phyloP scores from a whole-genome alignment of 2,888 invertebrate species.

The Clusia tigrina region DNA sequence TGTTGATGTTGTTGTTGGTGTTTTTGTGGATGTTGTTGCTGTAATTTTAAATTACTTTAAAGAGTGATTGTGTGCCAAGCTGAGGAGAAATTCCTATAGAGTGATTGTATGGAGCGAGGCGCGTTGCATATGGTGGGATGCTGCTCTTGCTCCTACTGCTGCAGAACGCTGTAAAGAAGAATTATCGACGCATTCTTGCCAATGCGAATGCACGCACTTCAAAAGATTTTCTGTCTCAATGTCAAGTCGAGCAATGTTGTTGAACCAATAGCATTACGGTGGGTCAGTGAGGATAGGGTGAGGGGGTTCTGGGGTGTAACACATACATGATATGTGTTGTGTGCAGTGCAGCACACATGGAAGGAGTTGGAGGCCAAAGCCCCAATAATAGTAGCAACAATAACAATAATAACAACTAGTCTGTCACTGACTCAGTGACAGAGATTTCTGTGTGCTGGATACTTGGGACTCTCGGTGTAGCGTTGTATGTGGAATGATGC shows the following conservation, averaged over 20 bases:
- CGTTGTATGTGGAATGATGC: too few species aligned
- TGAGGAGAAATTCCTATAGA: too few species aligned
- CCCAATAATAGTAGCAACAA: not conserved
- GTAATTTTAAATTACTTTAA: not conserved
- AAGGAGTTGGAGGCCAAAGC: slow-evolving; percentile 8
- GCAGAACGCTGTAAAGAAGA: not conserved
- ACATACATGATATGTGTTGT: too few species aligned
- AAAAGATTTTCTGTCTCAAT: slow-evolving; percentile 43
- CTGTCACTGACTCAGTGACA: slow-evolving; percentile 22
- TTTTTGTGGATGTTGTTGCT: slow-evolving; percentile 7
- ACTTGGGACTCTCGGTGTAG: too few species aligned
- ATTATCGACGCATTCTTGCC: slow-evolving; percentile 19
- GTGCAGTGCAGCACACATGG: too few species aligned
- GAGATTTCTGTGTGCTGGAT: slow-evolving; percentile 5
- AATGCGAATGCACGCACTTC: not conserved
- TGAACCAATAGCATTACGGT: slow-evolving; percentile 47
- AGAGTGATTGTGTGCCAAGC: not conserved
- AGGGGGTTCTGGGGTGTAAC: not conserved
- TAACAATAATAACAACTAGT: too few species aligned
- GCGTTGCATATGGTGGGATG: not conserved
- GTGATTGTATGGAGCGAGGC: not conserved
- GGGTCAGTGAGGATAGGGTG: not conserved
- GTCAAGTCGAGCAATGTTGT: slow-evolving; percentile 50
- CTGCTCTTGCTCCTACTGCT: not conserved
- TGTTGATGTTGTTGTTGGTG: slow-evolving; percentile 6